These are phyloP conservation scores for Solenopsis invicta DNA, from an alignment of 1,140 invertebrate species.

Conservation along the genomic window DNA sequence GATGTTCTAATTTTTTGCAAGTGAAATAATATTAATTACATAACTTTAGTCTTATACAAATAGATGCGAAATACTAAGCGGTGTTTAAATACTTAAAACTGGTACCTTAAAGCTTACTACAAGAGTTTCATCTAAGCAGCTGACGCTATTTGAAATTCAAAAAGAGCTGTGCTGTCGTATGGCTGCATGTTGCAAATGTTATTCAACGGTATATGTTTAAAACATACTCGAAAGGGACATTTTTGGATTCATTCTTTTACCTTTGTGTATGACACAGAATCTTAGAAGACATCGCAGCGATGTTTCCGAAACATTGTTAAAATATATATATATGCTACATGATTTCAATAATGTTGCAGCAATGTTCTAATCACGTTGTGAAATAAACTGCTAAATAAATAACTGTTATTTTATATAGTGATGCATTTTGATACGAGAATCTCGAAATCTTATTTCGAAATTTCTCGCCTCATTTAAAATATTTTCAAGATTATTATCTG, in stretches of 20 bases:
- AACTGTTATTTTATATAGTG: too few relatives aligned
- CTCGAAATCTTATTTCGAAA: too few relatives aligned
- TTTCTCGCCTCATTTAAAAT: too few relatives aligned
- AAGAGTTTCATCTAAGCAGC: constrained; percentile 13
- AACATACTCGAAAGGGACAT: background rate
- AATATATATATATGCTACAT: too few relatives aligned
- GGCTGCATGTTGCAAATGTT: background rate
- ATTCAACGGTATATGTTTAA: constrained; percentile 6
- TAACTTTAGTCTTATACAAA: background rate
- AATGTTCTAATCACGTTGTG: too few relatives aligned
- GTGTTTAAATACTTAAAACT: background rate
- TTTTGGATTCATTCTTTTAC: background rate
- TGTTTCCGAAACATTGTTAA: too few relatives aligned
- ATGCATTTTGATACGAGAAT: too few relatives aligned
- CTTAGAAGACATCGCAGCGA: too few relatives aligned
- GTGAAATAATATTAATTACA: background rate
- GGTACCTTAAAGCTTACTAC: background rate
- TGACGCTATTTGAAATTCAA: constrained; percentile 49
- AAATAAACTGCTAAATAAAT: too few relatives aligned
- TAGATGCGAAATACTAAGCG: background rate
- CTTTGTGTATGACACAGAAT: too few relatives aligned
- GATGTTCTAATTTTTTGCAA: background rate
- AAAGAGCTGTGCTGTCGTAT: background rate
- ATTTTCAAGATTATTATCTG: too few relatives aligned
- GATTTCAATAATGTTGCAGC: too few relatives aligned